Conservation (phyloP, 37 sponge, comb jelly and placozoan species). For the Chondrosia reniformis region DNA sequence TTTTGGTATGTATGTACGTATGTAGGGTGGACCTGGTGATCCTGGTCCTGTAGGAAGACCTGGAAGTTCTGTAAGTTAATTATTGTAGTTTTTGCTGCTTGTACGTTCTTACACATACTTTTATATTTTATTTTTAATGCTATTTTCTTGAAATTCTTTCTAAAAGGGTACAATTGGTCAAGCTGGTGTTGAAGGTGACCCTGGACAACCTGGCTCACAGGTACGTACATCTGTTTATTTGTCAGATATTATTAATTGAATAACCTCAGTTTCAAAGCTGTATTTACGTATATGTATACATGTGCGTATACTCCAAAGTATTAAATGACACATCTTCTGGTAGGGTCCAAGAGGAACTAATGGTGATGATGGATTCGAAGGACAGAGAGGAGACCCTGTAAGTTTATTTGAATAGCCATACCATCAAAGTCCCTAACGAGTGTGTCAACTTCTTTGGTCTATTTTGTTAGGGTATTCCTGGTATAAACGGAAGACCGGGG, state of each 20-base stretch:
- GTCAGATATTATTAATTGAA: too few relatives aligned
- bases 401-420: neutral
- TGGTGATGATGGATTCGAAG: conserved; percentile 66
- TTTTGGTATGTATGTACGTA: neutral
- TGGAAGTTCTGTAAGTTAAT: conserved; percentile 40
- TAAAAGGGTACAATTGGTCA: conserved; percentile 32
- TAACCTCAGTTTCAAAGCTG: too few relatives aligned
- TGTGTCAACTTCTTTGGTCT: neutral
- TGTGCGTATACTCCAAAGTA: too few relatives aligned
- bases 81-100: neutral
- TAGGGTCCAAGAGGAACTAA: conserved; percentile 26
- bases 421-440: neutral
- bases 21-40: conserved; percentile 40
- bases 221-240: neutral
- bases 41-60: conserved; percentile 50
- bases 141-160: neutral
- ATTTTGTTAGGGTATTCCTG: conserved; percentile 1
- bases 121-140: neutral
- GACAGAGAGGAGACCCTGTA: conserved; percentile 50
- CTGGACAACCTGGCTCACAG: conserved; percentile 45
- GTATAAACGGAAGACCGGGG: conserved; percentile 48
- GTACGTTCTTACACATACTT: neutral
- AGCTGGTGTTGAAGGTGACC: conserved; percentile 45
- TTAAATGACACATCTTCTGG: too few relatives aligned
- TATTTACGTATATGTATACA: too few relatives aligned